These are phyloP conservation scores for Cosmia pyralina DNA, from an alignment of 2,888 invertebrate species.

Conservation along the genomic window DNA sequence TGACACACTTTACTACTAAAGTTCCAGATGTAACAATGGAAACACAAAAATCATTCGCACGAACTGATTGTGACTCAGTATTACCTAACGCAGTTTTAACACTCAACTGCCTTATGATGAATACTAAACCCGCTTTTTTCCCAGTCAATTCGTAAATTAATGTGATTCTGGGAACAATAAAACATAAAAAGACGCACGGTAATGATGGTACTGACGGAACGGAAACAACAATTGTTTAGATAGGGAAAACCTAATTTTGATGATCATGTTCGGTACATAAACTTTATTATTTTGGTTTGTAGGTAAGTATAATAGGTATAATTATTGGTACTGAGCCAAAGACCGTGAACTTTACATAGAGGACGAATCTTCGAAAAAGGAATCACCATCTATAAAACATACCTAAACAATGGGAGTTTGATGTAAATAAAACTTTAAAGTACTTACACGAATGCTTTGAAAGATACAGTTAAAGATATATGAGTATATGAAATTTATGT, in stretches of 20 bases:
- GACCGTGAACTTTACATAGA: not conserved
- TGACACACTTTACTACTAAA: not conserved
- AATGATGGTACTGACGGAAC: not conserved
- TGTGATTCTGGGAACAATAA: conserved; percentile 19
- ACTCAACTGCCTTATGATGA: conserved; percentile 39
- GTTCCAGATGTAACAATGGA: conserved; percentile 41
- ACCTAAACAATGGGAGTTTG: not conserved
- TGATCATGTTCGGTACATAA: conserved; percentile 14
- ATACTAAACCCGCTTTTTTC: conserved; percentile 45
- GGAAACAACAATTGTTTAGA: conserved; percentile 5
- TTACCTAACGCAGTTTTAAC: conserved; percentile 52
- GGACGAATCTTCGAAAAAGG: not conserved
- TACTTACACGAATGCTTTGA: not conserved
- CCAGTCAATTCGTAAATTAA: conserved; percentile 26
- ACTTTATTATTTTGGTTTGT: not conserved
- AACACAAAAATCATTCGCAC: conserved; percentile 24
- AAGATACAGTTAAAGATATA: not conserved
- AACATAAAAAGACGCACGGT: conserved; percentile 29
- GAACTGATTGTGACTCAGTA: conserved; percentile 50
- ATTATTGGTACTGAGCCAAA: not conserved
- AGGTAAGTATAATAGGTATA: conserved; percentile 1
- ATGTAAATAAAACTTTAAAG: not conserved
- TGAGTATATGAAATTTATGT: not conserved
- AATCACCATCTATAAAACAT: not conserved
- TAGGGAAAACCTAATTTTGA: conserved; percentile 44